These are phyloP conservation scores for Danaus chrysippus DNA, from an alignment of 2,888 invertebrate species.

Conservation along the genomic window DNA sequence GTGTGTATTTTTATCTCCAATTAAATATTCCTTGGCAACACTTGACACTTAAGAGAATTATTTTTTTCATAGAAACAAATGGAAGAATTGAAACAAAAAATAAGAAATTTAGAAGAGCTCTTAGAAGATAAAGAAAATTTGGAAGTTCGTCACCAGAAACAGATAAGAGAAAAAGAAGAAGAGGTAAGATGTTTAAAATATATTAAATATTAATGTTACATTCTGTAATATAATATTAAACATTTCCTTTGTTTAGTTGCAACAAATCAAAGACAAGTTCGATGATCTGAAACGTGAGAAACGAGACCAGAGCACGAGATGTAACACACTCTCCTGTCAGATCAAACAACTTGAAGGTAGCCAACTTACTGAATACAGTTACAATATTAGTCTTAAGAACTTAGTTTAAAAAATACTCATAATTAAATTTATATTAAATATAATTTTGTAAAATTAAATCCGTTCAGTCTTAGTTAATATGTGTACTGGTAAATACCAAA, in stretches of 20 bases:
- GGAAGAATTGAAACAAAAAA: slow-evolving; percentile 40
- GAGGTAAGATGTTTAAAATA: slow-evolving; percentile 43
- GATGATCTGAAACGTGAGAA: slow-evolving; percentile 33
- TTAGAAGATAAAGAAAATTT: slow-evolving; percentile 34
- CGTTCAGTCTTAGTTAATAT: too few relatives aligned
- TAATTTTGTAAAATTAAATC: too few relatives aligned
- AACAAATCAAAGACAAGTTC: slow-evolving; percentile 40
- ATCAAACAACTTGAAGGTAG: slow-evolving; percentile 50
- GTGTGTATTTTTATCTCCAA: slow-evolving; percentile 34
- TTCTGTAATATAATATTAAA: not conserved
- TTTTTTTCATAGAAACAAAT: slow-evolving; percentile 20
- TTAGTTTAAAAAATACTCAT: too few relatives aligned
- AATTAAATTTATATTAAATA: too few relatives aligned
- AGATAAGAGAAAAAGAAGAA: slow-evolving; percentile 42
- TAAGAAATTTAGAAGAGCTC: slow-evolving; percentile 33
- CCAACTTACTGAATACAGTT: not conserved
- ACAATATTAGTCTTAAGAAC: too few relatives aligned
- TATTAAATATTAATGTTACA: not conserved
- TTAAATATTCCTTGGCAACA: too few relatives aligned
- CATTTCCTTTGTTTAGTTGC: slow-evolving; percentile 39
- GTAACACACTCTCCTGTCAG: slow-evolving; percentile 40
- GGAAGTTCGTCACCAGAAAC: slow-evolving; percentile 35
- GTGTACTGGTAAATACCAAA: too few relatives aligned
- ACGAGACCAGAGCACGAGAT: slow-evolving; percentile 33
- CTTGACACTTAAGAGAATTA: too few relatives aligned